These are phyloP conservation scores for Abrostola triplasia DNA, from an alignment of 2,888 invertebrate species.

Conservation along the genomic window DNA sequence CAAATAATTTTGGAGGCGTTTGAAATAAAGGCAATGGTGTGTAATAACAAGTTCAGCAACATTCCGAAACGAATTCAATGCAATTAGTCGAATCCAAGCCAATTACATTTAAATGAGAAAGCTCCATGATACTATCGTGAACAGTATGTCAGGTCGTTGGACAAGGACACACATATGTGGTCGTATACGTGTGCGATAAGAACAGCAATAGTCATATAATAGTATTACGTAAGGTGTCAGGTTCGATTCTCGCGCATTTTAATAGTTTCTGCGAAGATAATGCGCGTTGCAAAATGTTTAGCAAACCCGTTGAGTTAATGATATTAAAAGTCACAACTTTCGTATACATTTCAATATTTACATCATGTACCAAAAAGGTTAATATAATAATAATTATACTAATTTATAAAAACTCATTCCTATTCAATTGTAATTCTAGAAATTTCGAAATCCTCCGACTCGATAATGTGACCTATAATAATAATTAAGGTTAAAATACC, in stretches of 20 bases:
- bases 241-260: slow-evolving; percentile 54
- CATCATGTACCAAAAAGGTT: too few species aligned
- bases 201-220: slow-evolving; percentile 41
- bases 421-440: too few species aligned
- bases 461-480: too few species aligned
- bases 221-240: slow-evolving; percentile 51
- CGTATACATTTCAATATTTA: background rate
- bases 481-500: too few species aligned
- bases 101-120: slow-evolving; percentile 52
- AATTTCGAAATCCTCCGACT: too few species aligned
- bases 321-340: slow-evolving; percentile 24
- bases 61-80: slow-evolving; percentile 33
- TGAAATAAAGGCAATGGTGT: slow-evolving; percentile 7
- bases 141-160: slow-evolving; percentile 50
- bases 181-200: slow-evolving; percentile 29
- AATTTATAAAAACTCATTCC: too few species aligned
- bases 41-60: slow-evolving; percentile 19
- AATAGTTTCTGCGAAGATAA: slow-evolving; percentile 50
- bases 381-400: too few species aligned
- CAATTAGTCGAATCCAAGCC: slow-evolving; percentile 36
- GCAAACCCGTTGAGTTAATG: slow-evolving; percentile 34
- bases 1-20: background rate
- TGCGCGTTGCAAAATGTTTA: slow-evolving; percentile 45
- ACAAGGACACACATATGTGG: slow-evolving; percentile 43
- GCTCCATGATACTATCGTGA: slow-evolving; percentile 38